Evolutionary conservation across 2,113 vertebrate genomes (phyloP).

Genomic region (Protobothrops flavoviridis): DNA sequence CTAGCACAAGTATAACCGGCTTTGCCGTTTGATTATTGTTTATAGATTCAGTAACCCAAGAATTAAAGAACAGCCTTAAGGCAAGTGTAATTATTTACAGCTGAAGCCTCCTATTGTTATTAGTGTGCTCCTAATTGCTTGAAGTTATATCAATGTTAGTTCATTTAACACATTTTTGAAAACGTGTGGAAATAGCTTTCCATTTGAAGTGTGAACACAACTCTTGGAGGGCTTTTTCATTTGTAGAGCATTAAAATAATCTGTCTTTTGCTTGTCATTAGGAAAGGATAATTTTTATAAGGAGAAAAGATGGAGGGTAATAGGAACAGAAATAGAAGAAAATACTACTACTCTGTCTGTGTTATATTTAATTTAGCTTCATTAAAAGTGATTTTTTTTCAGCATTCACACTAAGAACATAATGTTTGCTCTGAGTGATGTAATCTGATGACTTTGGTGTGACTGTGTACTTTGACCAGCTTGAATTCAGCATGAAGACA

Average conservation of each 20-base stretch:
- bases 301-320: slow-evolving; percentile 7
- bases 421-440: slow-evolving; percentile 44
- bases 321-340: slow-evolving; percentile 32
- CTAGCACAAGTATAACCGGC: slow-evolving; percentile 80
- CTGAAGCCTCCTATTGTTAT: slow-evolving; percentile 99
- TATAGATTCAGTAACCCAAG: slow-evolving; percentile 97
- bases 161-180: slow-evolving; percentile 94
- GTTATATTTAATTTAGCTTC: slow-evolving; percentile 42
- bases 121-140: slow-evolving; percentile 98
- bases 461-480: slow-evolving; percentile 1
- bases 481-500: slow-evolving; percentile 17
- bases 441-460: slow-evolving; percentile 25
- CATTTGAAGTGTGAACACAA: slow-evolving; percentile 80
- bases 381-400: slow-evolving; percentile 37
- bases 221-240: slow-evolving; percentile 63
- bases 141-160: slow-evolving; percentile 99
- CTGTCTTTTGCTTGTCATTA: slow-evolving; percentile 37
- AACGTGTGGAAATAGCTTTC: slow-evolving; percentile 88
- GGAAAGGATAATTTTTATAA: slow-evolving; percentile 7
- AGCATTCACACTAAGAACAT: slow-evolving; percentile 50
- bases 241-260: slow-evolving; percentile 57
- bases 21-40: slow-evolving; percentile 99
- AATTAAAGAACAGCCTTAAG: slow-evolving; percentile 98
- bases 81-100: slow-evolving; percentile 99
- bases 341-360: slow-evolving; percentile 17